phyloP scores from a whole-genome alignment of 2,113 vertebrate species.

The Albula glossodonta region DNA sequence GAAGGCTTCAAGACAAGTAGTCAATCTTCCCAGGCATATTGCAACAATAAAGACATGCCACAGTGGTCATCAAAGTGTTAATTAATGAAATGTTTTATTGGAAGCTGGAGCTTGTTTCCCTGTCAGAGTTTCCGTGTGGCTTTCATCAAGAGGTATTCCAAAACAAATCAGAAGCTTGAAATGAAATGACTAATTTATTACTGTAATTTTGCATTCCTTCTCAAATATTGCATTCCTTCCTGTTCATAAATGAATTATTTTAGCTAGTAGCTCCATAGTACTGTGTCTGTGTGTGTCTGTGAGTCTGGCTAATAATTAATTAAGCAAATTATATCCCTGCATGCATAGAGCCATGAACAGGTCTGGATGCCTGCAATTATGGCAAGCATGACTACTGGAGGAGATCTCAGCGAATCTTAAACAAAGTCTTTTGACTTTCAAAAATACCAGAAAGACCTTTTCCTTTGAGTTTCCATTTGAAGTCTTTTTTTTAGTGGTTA shows the following conservation, averaged over 20 bases:
- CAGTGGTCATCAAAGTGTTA: neutral
- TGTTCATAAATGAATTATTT: neutral
- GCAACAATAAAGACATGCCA: neutral
- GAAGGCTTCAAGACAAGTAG: neutral
- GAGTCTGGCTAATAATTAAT: neutral
- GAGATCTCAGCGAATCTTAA: too few relatives aligned
- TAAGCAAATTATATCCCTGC: too few relatives aligned
- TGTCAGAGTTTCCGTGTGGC: neutral
- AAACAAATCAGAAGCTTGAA: neutral
- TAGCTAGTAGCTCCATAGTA: neutral
- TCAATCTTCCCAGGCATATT: slow-evolving; percentile 11
- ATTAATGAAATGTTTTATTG: neutral
- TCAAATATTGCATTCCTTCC: too few relatives aligned
- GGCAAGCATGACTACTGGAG: too few relatives aligned
- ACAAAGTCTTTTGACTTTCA: too few relatives aligned
- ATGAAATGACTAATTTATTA: neutral
- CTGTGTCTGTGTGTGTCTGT: slow-evolving; percentile 12
- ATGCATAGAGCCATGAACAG: too few relatives aligned
- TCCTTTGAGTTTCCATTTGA: too few relatives aligned
- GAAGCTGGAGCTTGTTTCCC: neutral
- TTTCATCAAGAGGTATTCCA: neutral
- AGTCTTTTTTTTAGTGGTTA: slow-evolving; percentile 30
- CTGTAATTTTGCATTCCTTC: neutral
- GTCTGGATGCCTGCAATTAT: too few relatives aligned
- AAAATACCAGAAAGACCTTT: too few relatives aligned